Evolutionary conservation across 2,797 vertebrate species (phyloP).

Genomic region (Pygocentrus nattereri): DNA sequence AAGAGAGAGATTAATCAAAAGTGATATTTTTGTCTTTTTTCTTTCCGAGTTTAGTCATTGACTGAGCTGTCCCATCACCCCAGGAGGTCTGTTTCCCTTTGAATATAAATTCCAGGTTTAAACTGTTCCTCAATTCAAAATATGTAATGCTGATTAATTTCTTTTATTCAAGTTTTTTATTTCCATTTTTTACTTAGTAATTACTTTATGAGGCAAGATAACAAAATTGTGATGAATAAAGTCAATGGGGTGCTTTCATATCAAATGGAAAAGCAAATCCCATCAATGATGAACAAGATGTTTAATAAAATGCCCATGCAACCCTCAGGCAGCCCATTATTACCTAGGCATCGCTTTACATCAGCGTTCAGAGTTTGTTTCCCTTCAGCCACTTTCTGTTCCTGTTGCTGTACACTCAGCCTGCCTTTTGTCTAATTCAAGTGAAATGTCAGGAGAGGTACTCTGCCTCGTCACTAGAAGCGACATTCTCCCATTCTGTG

Average conservation of each 20-base stretch:
- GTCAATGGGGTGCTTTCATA: background rate
- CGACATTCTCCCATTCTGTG: conserved; percentile 32
- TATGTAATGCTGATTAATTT: background rate
- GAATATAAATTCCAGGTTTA: background rate
- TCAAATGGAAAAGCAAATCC: conserved; percentile 34
- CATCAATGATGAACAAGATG: conserved; percentile 22
- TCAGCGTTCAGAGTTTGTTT: conserved; percentile 39
- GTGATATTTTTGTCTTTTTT: background rate
- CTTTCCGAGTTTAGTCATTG: background rate
- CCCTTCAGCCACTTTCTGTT: background rate
- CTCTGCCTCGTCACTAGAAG: conserved; percentile 22
- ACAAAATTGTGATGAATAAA: conserved; percentile 4
- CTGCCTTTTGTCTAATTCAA: conserved; percentile 45
- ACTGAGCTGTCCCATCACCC: background rate
- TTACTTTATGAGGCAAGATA: background rate
- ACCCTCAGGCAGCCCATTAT: conserved; percentile 51
- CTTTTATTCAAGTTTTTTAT: background rate
- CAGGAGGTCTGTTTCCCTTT: background rate
- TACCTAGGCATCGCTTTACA: conserved; percentile 10
- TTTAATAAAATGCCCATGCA: conserved; percentile 27
- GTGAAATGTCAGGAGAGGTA: conserved; percentile 50
- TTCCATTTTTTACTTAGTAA: background rate
- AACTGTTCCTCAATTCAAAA: background rate
- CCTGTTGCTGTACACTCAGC: background rate
- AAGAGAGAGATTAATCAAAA: conserved; percentile 6